Conservation (phyloP, 1,140 invertebrate species). For the Eueides isabella region DNA sequence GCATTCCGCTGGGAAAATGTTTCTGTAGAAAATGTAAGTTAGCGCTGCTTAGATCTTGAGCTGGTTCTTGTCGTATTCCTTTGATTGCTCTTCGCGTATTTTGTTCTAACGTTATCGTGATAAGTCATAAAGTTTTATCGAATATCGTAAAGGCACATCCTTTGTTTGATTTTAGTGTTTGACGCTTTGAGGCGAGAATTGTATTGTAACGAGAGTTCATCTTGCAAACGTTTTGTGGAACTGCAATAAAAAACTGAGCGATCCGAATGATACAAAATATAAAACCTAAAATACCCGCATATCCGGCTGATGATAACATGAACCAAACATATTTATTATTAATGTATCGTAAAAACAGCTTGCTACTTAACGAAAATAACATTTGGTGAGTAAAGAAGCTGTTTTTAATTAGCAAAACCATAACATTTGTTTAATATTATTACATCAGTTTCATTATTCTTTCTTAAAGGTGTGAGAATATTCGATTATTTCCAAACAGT, state of each 20-base stretch:
- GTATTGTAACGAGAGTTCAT: conserved; percentile 22
- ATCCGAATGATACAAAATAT: neutral
- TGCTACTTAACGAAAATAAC: neutral
- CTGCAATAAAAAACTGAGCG: neutral
- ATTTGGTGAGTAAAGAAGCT: neutral
- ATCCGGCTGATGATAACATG: neutral
- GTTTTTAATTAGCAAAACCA: neutral
- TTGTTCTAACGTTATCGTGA: conserved; percentile 66
- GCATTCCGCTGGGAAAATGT: conserved; percentile 14
- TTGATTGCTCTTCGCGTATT: conserved; percentile 55
- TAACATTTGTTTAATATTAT: neutral
- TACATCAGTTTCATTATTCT: neutral
- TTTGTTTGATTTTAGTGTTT: conserved; percentile 47
- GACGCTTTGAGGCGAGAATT: conserved; percentile 44
- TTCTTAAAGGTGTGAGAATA: too few relatives aligned
- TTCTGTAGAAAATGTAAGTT: conserved; percentile 23
- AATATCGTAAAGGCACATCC: conserved; percentile 56
- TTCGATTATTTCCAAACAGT: too few relatives aligned
- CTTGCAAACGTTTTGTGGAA: neutral
- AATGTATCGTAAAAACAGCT: neutral
- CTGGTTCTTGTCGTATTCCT: conserved; percentile 41
- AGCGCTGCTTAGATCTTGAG: conserved; percentile 40
- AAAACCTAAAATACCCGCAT: neutral
- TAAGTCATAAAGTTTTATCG: conserved; percentile 66
- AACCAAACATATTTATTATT: neutral